phyloP scores from a whole-genome alignment of 2,888 invertebrate genomes.

The Melanchra persicariae region DNA sequence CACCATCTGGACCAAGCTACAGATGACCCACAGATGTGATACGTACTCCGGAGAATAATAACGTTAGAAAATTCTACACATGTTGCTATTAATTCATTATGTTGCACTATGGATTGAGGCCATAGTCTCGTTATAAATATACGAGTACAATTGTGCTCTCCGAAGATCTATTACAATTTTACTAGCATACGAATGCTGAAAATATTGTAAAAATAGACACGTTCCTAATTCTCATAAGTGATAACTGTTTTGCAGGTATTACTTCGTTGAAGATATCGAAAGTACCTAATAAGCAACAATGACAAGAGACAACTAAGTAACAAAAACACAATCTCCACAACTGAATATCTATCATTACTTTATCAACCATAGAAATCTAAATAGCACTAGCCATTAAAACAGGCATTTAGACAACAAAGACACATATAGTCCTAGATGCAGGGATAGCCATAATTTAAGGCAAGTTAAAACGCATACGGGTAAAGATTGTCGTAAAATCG shows the following conservation, averaged over 20 bases:
- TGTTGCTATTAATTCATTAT: constrained; percentile 8
- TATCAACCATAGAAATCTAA: constrained; percentile 29
- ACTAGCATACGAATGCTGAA: not conserved
- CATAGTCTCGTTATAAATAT: not conserved
- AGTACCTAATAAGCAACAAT: not conserved
- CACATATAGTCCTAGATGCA: constrained; percentile 31
- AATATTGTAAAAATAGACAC: not conserved
- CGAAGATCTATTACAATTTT: not conserved
- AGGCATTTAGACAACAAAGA: constrained; percentile 54
- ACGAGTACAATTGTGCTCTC: not conserved
- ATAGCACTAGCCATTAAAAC: constrained; percentile 36
- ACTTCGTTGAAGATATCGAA: not conserved
- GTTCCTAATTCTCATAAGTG: too few species aligned
- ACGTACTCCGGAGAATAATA: constrained; percentile 5
- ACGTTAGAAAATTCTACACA: constrained; percentile 11
- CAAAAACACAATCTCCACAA: not conserved
- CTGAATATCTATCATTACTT: not conserved
- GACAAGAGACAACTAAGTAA: not conserved
- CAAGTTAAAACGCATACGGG: constrained; percentile 35
- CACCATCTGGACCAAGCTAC: constrained; percentile 13
- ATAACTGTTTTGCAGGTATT: not conserved
- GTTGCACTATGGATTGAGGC: not conserved
- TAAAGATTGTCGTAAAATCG: constrained; percentile 55
- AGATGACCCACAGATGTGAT: constrained; percentile 27
- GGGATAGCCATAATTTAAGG: constrained; percentile 37